phyloP scores from a whole-genome alignment of 1,140 invertebrate genomes.

The Drosophila kikkawai region DNA sequence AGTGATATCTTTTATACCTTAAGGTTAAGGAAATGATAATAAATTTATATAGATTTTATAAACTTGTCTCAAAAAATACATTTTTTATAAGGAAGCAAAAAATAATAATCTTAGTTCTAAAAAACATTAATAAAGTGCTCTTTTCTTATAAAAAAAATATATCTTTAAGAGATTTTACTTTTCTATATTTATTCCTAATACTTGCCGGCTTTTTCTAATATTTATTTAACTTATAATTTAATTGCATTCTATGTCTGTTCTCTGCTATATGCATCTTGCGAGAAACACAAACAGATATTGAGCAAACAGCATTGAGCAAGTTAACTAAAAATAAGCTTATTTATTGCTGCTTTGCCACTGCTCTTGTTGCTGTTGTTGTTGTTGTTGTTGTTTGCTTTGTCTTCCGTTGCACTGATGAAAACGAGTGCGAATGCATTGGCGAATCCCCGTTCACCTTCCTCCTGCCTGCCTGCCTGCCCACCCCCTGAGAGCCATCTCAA shows the following conservation, averaged over 20 bases:
- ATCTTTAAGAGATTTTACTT: too few relatives aligned
- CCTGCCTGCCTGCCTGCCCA: slow-evolving; percentile 6
- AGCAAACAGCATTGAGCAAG: slow-evolving; percentile 37
- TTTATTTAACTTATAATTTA: slow-evolving; percentile 3
- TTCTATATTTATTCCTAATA: neutral
- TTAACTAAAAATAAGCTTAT: slow-evolving; percentile 71
- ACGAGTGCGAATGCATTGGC: slow-evolving; percentile 39
- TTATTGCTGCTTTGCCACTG: slow-evolving; percentile 55
- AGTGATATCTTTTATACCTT: too few relatives aligned
- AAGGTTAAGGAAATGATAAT: neutral
- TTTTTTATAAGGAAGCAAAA: too few relatives aligned
- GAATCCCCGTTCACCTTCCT: slow-evolving; percentile 50
- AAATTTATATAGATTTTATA: too few relatives aligned
- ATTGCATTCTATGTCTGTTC: slow-evolving; percentile 4
- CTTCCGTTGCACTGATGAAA: slow-evolving; percentile 72
- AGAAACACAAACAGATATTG: slow-evolving; percentile 28
- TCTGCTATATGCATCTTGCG: slow-evolving; percentile 37
- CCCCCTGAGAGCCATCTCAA: slow-evolving; percentile 15
- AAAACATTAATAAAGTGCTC: too few relatives aligned
- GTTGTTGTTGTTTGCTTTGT: slow-evolving; percentile 47
- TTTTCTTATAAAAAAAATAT: too few relatives aligned
- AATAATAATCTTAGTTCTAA: too few relatives aligned
- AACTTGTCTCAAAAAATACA: too few relatives aligned
- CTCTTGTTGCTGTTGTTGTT: neutral
- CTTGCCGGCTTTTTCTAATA: neutral